phyloP scores from a whole-genome alignment of 35 echinoderm and acorn worm species.

The Antedon bifida region DNA sequence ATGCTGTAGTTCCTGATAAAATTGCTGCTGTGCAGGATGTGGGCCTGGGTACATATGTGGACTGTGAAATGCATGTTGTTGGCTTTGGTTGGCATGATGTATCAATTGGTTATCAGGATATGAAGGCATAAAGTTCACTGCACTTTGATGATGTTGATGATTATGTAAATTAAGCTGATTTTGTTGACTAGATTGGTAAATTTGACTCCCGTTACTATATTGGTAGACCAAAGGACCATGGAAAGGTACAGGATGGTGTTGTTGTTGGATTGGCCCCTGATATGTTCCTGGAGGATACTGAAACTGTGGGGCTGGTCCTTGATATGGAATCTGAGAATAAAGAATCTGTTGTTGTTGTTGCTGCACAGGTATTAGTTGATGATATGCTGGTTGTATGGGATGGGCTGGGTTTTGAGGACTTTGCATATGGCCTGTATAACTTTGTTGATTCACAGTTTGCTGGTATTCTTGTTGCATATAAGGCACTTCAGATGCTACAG shows the following conservation, averaged over 20 bases:
- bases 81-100: not conserved
- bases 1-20: not conserved
- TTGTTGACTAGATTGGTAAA: not conserved
- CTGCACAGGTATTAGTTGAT: not conserved
- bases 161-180: not conserved
- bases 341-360: not conserved
- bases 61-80: not conserved
- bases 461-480: not conserved
- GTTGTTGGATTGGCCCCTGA: no score
- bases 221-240: not conserved
- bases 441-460: not conserved
- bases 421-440: not conserved
- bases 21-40: not conserved
- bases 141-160: not conserved
- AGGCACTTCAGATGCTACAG: not conserved
- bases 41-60: not conserved
- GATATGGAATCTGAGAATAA: not conserved
- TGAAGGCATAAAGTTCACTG: not conserved
- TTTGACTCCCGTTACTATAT: not conserved
- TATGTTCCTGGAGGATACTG: not conserved
- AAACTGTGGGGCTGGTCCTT: not conserved
- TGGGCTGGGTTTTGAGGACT: not conserved
- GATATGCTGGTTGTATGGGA: not conserved
- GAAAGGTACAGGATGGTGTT: not conserved
- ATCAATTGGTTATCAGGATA: not conserved